Base-by-base conservation (phyloP, 2,113 vertebrate species). In the Suncus etruscus region DNA sequence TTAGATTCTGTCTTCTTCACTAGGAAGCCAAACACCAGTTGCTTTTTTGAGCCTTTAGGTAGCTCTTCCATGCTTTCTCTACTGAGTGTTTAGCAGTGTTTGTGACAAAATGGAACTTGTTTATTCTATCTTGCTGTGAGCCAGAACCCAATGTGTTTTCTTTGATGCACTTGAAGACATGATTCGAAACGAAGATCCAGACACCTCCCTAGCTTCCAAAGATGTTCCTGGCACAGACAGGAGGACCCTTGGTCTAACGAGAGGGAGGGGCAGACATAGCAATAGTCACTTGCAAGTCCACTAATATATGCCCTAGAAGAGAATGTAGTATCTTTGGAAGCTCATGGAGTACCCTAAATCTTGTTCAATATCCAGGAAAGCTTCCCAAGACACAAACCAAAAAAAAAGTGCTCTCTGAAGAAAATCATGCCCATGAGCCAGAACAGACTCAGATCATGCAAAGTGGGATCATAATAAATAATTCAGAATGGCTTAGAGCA, bases 141-240 rank as follows among this genome's bases (percentile, higher is more conserved):
- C 27, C 1, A 68, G 45, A 87, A 48, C n/a, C 16, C 72, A 65
- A 1, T 2, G 8, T 47, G 27, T 75, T 81, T 76, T 50, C 68
- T 65, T 65, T 77, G 27, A 27, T 45, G 31, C 58, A 73, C 31
- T 91, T 83, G 54, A 91, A 87, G 39, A 68, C 31, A n/a, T 75
- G 54, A 32, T 68, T 50, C 50, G 12, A 39, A 1, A 76, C 51
- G n/a, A n/a, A n/a, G 47, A 72, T 50, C 50, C 15, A 39, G 2
- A 76, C 51, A 47, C n/a, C 31, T 69, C 66, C 47, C 75, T 65
- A 65, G 10, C 29, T 85, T 83, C 58, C 39, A 58, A 85, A 70
- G 24, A 88, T 29, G 25, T 73, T 4, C 76, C n/a, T 3, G 14
- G 32, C 47, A 66, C 18, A 86, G 75, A 78, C 85, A 70, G n/a